phyloP scores from a whole-genome alignment of 2,797 vertebrate species.

The Artibeus lituratus region DNA sequence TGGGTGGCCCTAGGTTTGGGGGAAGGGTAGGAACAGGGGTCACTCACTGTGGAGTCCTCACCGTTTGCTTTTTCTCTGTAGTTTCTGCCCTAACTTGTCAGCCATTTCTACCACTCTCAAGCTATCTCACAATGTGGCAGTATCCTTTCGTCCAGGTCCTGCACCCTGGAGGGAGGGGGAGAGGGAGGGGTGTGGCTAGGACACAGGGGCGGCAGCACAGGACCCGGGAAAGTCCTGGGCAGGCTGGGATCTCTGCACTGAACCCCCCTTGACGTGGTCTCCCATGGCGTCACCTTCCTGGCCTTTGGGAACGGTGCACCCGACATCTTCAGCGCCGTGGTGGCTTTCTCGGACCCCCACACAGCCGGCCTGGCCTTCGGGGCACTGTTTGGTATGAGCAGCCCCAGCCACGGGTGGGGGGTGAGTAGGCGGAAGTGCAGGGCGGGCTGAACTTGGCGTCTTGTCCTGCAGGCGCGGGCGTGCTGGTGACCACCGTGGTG shows the following conservation, averaged over 20 bases:
- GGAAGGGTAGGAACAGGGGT: background rate
- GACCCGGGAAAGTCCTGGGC: background rate
- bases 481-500: conserved; percentile 96
- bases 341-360: conserved; percentile 92
- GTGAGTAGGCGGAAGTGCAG: accelerated
- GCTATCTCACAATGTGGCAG: conserved; percentile 96
- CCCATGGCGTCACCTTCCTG: conserved; percentile 96
- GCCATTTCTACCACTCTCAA: conserved; percentile 91
- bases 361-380: conserved; percentile 94
- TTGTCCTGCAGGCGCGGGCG: conserved; percentile 88
- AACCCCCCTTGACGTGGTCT: conserved; percentile 81
- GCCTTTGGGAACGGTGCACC: conserved; percentile 97
- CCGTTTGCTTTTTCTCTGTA: conserved; percentile 67
- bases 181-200: background rate
- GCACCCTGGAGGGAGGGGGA: background rate
- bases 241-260: too few relatives aligned
- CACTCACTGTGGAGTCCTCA: background rate
- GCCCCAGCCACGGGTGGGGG: accelerated
- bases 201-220: background rate
- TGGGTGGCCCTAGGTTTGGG: background rate
- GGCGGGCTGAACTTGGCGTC: accelerated
- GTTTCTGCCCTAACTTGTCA: conserved; percentile 97
- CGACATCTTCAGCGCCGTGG: conserved; percentile 96
- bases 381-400: conserved; percentile 90
- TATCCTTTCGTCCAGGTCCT: conserved; percentile 88